Conservation (phyloP, 1,140 invertebrate genomes). For the Drosophila prosaltans region DNA sequence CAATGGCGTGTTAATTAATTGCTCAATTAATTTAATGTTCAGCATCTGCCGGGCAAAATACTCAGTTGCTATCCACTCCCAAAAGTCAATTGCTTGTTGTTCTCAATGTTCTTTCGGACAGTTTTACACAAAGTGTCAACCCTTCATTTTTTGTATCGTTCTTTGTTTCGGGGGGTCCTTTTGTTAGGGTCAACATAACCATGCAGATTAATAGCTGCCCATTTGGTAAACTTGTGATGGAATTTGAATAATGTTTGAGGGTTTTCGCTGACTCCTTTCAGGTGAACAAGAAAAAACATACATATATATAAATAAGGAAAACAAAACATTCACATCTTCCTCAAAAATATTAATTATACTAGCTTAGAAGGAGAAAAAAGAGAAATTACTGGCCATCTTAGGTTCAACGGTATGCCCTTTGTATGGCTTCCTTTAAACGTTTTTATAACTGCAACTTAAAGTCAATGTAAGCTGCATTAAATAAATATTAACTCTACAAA, state of each 20-base stretch:
- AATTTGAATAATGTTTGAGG: constrained; percentile 30
- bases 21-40: constrained; percentile 81
- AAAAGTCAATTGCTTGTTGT: constrained; percentile 73
- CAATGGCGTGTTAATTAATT: constrained; percentile 81
- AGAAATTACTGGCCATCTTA: background rate
- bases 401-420: background rate
- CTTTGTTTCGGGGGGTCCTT: constrained; percentile 12
- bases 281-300: constrained; percentile 1
- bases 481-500: no score
- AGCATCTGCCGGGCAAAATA: constrained; percentile 35
- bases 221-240: constrained; percentile 44
- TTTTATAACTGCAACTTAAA: no score
- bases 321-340: constrained; percentile 2
- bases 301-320: background rate
- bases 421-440: no score
- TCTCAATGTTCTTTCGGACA: constrained; percentile 49
- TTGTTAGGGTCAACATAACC: constrained; percentile 38
- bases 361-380: background rate
- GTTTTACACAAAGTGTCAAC: constrained; percentile 64
- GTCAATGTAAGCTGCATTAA: no score
- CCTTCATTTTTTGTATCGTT: constrained; percentile 37
- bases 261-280: background rate
- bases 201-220: constrained; percentile 56
- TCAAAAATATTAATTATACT: background rate
- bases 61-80: constrained; percentile 22